Base-by-base conservation (phyloP, 2,797 vertebrate genomes). In the Momotus momota region DNA sequence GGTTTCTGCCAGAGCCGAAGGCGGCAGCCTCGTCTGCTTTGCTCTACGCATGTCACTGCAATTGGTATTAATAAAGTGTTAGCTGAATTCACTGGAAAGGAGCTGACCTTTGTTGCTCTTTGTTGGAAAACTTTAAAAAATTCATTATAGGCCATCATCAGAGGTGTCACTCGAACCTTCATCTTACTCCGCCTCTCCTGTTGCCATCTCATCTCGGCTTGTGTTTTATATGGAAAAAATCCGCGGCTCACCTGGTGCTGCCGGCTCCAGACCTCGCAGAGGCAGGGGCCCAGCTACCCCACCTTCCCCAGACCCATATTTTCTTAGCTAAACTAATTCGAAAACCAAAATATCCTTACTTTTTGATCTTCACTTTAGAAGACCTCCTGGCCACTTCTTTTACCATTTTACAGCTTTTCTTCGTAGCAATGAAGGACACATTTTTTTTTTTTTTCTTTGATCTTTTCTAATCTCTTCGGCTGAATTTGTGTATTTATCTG, bases 81-180 rank as follows among this genome's bases (percentile, higher is more conserved):
- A 49, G 25, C 45, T 73, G 73, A 62, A 49, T 52, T 73, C 84
- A 38, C 60, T 55, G 61, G 61, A 62, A 89, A 57, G 31, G 57
- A 83, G 48, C 48, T 86, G 87, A 93, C 78, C 78, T 83, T 91
- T 84, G 29, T 20, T 52, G 52, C 65, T 84, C 61, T 62, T 71
- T 66, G 69, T 9, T 58, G 70, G 78, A 81, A 83, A 84, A 93
- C n/a, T 91, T 83, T 78, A 40, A 94, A 96, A 91, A 81, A 89
- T 91, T 86, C 54, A 77, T 91, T n/a, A 5, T 6, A 86, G 77
- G 78, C 81, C 81, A 12, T 26, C 46, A 22, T 4, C 1, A 10
- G 80, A 90, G 52, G 73, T 70, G 84, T 61, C 48, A 62, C 57
- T 81, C 72, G n/a, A 60, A 62, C 78, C 78, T 81, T 69, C 70